phyloP scores from a whole-genome alignment of 2,113 vertebrate genomes.

The Pipra filicauda region DNA sequence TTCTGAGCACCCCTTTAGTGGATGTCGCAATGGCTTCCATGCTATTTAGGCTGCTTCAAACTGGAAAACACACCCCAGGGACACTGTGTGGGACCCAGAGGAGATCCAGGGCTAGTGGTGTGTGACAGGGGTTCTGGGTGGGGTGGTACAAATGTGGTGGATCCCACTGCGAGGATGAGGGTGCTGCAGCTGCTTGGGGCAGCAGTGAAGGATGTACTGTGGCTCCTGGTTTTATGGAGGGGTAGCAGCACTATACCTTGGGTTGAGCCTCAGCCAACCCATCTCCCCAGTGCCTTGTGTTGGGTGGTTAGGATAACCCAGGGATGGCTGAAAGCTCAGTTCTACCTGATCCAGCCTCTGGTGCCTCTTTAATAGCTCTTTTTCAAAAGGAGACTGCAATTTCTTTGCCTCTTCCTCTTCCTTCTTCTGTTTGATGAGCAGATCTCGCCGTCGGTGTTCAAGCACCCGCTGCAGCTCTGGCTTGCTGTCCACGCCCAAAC shows the following conservation, averaged over 20 bases:
- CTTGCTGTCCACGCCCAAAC: conserved; percentile 80
- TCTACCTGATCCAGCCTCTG: conserved; percentile 89
- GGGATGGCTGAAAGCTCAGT: neutral
- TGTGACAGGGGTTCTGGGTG: accelerated
- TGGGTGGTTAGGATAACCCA: neutral
- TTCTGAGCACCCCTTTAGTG: neutral
- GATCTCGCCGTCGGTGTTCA: conserved; percentile 88
- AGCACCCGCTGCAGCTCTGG: conserved; percentile 92
- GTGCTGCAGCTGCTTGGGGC: neutral
- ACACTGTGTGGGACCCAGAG: neutral
- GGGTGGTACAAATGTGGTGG: neutral
- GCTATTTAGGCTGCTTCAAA: neutral
- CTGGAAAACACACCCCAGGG: neutral
- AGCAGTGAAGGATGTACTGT: neutral
- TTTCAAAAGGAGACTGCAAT: conserved; percentile 90
- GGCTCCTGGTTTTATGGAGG: neutral
- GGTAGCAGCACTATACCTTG: neutral
- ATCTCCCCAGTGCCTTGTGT: neutral
- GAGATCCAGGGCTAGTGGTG: neutral
- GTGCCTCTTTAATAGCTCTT: conserved; percentile 89
- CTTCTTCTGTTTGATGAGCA: conserved; percentile 86
- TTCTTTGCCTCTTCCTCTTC: conserved; percentile 88
- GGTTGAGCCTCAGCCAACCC: neutral
- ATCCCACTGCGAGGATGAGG: neutral
- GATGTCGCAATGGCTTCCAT: neutral